These are phyloP conservation scores for Sialia sialis DNA, from an alignment of 2,113 vertebrate genomes.

Conservation along the genomic window DNA sequence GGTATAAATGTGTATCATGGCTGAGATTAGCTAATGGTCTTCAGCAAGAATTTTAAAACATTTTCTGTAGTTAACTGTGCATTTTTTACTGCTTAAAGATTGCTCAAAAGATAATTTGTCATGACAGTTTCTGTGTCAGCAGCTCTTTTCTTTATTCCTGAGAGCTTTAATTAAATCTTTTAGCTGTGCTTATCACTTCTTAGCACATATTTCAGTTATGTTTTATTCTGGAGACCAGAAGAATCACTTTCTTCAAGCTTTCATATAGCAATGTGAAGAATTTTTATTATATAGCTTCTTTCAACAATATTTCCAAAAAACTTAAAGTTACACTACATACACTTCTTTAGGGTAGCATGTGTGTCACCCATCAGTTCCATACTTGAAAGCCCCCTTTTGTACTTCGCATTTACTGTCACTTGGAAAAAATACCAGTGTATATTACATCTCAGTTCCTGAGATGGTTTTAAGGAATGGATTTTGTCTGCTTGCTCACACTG, in stretches of 20 bases:
- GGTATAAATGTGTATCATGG: neutral
- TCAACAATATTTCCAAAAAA: neutral
- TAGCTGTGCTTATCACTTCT: neutral
- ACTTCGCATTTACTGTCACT: neutral
- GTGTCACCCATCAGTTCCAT: neutral
- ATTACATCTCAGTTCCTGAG: neutral
- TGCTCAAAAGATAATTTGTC: neutral
- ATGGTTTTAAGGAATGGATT: neutral
- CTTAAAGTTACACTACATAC: neutral
- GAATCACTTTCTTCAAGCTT: neutral
- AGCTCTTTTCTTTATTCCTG: conserved; percentile 1
- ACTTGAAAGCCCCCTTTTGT: neutral
- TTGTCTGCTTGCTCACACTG: neutral
- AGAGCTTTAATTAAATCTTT: conserved; percentile 41
- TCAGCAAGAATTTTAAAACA: neutral
- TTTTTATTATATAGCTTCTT: neutral
- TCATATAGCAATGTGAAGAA: neutral
- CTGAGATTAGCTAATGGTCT: neutral
- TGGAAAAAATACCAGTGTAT: neutral
- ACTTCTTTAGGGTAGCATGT: neutral
- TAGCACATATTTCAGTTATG: neutral
- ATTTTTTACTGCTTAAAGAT: neutral
- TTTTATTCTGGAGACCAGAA: neutral
- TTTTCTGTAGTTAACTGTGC: neutral
- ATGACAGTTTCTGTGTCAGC: neutral